Evolutionary conservation across 2,113 vertebrate genomes (phyloP).

Genomic region (Opisthocomus hoazin): DNA sequence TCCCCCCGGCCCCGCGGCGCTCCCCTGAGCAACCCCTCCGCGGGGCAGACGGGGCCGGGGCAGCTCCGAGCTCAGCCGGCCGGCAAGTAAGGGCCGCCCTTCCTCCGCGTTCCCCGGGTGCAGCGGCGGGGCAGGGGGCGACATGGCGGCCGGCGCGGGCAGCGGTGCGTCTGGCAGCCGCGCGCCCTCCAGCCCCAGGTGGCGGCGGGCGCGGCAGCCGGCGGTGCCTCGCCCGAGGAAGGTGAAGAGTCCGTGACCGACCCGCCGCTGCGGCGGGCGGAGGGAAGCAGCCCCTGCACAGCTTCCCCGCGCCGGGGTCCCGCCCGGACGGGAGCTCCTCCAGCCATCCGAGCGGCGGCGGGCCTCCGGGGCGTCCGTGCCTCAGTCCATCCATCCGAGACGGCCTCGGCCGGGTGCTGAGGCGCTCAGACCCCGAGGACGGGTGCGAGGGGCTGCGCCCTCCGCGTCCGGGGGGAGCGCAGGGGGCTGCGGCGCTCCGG

Average conservation of each 20-base stretch:
- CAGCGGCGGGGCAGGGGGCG: not conserved
- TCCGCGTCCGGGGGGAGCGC: not conserved
- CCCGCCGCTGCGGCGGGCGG: not conserved
- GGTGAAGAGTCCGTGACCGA: not conserved
- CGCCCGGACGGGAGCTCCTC: not conserved
- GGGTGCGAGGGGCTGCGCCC: not conserved
- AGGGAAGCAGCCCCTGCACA: not conserved
- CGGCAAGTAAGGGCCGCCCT: not conserved
- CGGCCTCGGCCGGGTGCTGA: not conserved
- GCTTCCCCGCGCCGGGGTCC: not conserved
- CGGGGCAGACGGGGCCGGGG: not conserved
- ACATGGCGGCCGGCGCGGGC: not conserved
- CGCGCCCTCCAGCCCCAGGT: not conserved
- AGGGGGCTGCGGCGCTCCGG: slow-evolving; percentile 5
- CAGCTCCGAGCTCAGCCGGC: not conserved
- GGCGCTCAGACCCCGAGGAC: not conserved
- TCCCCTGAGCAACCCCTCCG: not conserved
- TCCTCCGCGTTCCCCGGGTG: too few relatives aligned
- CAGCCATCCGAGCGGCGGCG: not conserved
- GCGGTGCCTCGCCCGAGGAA: not conserved
- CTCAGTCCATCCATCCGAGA: not conserved
- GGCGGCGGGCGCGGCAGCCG: not conserved
- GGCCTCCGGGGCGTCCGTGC: not conserved
- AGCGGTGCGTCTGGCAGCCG: not conserved
- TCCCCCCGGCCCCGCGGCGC: not conserved